A percentile compares a stretch with the other conserved stretches of the same genome.
These are phyloP conservation scores for Rhabdornis inornatus DNA, from an alignment of 2,113 vertebrate genomes.

Conservation along the genomic window DNA sequence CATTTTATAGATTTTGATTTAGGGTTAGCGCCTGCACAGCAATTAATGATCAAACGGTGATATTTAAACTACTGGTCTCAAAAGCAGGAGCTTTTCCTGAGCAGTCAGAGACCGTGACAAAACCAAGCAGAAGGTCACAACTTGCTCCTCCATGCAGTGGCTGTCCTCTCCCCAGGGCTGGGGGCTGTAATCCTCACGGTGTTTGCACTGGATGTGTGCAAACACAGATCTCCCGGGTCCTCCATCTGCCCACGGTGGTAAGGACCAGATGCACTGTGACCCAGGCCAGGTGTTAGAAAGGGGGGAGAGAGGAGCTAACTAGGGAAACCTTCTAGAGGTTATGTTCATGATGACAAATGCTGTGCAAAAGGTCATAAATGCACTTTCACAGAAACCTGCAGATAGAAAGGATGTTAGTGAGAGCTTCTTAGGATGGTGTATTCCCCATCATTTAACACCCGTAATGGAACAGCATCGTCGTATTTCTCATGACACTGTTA, in stretches of 20 bases:
- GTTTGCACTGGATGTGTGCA: slow-evolving; percentile 2
- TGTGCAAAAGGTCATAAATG: slow-evolving; percentile 12
- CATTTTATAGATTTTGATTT: slow-evolving; percentile 41
- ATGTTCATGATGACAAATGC: slow-evolving; percentile 14
- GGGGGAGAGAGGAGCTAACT: background rate
- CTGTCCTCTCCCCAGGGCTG: background rate
- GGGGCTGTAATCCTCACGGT: background rate
- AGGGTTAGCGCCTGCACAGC: background rate
- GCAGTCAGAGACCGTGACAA: background rate
- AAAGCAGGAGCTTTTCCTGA: background rate
- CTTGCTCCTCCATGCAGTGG: background rate
- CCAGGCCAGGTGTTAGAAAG: background rate
- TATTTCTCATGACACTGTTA: slow-evolving; percentile 40
- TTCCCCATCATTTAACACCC: slow-evolving; percentile 34
- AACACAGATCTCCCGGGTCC: background rate
- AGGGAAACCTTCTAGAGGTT: slow-evolving; percentile 36
- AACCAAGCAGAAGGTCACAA: slow-evolving; percentile 1
- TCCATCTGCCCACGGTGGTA: background rate
- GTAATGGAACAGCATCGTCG: background rate
- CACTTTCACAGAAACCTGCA: background rate
- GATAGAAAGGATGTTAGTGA: background rate
- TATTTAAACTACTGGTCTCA: slow-evolving; percentile 15
- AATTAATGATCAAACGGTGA: slow-evolving; percentile 16
- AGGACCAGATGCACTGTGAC: background rate
- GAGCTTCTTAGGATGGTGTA: slow-evolving; percentile 6